These are phyloP conservation scores for Chrysoperla carnea DNA, from an alignment of 1,140 invertebrate species.

Conservation along the genomic window DNA sequence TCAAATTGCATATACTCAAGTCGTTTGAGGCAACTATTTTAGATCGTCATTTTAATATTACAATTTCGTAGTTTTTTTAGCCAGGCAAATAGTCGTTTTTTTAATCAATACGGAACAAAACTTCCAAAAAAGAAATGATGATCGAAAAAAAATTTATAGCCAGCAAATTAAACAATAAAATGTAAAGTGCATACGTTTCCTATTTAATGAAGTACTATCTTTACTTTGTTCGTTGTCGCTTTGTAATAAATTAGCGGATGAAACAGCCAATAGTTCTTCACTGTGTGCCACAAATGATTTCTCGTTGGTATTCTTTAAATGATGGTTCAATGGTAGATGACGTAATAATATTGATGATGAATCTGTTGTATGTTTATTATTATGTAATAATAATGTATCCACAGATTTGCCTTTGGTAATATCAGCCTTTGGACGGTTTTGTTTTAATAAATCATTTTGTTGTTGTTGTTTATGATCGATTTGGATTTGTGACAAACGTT, in stretches of 20 bases:
- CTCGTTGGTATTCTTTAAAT: too few relatives aligned
- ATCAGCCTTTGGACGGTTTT: slow-evolving; percentile 12
- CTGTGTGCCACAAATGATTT: not conserved
- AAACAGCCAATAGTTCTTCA: slow-evolving; percentile 1
- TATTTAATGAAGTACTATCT: not conserved
- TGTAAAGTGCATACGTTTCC: slow-evolving; percentile 6
- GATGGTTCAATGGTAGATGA: too few relatives aligned
- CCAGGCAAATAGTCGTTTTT: too few relatives aligned
- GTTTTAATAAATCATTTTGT: slow-evolving; percentile 16
- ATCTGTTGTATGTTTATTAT: not conserved
- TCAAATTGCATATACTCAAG: too few relatives aligned
- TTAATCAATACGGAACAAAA: too few relatives aligned
- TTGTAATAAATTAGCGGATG: too few relatives aligned
- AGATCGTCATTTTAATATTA: too few relatives aligned
- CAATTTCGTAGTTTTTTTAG: too few relatives aligned
- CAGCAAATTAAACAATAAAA: too few relatives aligned
- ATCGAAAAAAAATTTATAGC: too few relatives aligned
- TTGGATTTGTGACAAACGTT: slow-evolving; percentile 32
- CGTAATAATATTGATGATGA: not conserved
- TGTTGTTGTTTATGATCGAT: slow-evolving; percentile 24
- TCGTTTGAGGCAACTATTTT: too few relatives aligned
- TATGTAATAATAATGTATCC: slow-evolving; percentile 6
- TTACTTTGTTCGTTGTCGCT: not conserved
- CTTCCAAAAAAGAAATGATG: too few relatives aligned
- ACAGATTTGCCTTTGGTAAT: slow-evolving; percentile 11